A percentile compares a stretch with the other conserved stretches of the same genome.
These are phyloP conservation scores for Dasysyrphus tricinctus DNA, from an alignment of 2,888 invertebrate genomes.

Conservation along the genomic window DNA sequence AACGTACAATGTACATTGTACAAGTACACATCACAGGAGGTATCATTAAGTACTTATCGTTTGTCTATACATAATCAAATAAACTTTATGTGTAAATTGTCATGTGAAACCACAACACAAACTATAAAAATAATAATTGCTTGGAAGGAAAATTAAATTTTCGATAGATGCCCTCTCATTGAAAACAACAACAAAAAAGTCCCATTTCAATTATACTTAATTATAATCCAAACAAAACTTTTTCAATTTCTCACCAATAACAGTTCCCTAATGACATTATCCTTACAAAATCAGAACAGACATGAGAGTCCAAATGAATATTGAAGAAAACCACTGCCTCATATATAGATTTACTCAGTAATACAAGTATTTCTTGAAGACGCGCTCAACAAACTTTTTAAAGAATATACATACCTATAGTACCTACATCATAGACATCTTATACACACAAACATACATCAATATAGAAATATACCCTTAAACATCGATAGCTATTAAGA, in stretches of 20 bases:
- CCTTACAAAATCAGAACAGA: no score
- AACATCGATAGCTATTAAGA: conserved; percentile 23
- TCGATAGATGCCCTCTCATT: not conserved
- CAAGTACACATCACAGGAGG: no score
- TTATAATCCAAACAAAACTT: not conserved
- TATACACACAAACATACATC: no score
- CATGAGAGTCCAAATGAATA: not conserved
- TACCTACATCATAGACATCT: no score
- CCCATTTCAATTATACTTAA: conserved; percentile 3
- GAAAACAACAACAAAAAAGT: not conserved
- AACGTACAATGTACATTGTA: no score
- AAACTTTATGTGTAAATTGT: not conserved
- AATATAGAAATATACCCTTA: not conserved
- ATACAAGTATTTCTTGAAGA: not conserved
- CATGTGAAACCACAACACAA: not conserved
- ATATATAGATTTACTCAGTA: not conserved
- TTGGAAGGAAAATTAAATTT: not conserved
- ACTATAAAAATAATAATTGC: not conserved
- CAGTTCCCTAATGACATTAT: not conserved
- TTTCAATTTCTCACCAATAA: not conserved
- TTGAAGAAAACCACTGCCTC: not conserved
- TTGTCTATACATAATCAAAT: not conserved
- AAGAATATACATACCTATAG: no score
- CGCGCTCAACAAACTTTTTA: not conserved
- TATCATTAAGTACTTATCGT: no score